Evolutionary conservation across 1,140 invertebrate genomes (phyloP).

Genomic region (Zaprionus capensis): DNA sequence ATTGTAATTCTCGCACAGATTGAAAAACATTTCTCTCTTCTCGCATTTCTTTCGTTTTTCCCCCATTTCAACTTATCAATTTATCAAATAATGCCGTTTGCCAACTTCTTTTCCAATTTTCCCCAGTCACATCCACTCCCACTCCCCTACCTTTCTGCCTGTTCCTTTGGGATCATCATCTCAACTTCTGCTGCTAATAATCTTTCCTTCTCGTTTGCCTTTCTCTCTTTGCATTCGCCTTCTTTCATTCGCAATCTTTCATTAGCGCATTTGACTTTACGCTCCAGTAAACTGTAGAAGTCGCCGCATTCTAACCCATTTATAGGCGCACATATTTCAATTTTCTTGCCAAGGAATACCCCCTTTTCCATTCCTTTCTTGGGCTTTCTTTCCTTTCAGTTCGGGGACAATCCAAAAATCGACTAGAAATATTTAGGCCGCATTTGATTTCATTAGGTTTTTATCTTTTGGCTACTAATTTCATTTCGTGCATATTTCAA

Average conservation of each 20-base stretch:
- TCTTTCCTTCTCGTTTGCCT: conserved; percentile 9
- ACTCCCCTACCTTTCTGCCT: background rate
- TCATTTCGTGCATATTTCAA: conserved; percentile 72
- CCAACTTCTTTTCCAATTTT: conserved; percentile 34
- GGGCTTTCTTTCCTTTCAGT: background rate
- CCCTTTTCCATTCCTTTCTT: background rate
- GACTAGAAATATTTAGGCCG: conserved; percentile 72
- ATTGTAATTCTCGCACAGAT: conserved; percentile 15
- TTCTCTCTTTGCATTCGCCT: conserved; percentile 36
- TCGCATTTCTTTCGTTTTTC: conserved; percentile 16
- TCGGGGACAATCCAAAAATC: conserved; percentile 50
- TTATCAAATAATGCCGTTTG: conserved; percentile 44
- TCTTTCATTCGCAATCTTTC: conserved; percentile 41
- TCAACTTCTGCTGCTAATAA: conserved; percentile 38
- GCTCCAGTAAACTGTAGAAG: conserved; percentile 45
- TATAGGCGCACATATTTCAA: conserved; percentile 76
- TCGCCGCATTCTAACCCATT: conserved; percentile 67
- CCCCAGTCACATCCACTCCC: background rate
- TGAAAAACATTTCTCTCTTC: conserved; percentile 11
- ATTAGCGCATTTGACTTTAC: conserved; percentile 57
- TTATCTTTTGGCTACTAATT: conserved; percentile 77
- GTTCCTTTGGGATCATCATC: conserved; percentile 28
- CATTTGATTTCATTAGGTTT: conserved; percentile 82
- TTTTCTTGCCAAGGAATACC: conserved; percentile 46
- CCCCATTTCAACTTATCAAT: conserved; percentile 33